These are phyloP conservation scores for Ataeniobius toweri DNA, from an alignment of 2,797 vertebrate species.

Conservation along the genomic window DNA sequence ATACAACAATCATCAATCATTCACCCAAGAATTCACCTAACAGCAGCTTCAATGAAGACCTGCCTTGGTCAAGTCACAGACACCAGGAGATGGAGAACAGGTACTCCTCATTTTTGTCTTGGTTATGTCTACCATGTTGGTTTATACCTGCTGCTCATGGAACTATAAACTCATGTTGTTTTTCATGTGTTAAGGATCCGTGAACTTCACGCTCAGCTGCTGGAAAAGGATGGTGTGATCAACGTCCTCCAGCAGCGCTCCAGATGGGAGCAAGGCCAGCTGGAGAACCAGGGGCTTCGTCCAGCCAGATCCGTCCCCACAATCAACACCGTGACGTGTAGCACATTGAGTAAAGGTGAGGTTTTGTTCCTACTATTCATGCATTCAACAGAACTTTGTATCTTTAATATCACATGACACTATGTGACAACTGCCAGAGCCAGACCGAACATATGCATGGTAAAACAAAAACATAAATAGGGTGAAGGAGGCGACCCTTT, in stretches of 20 bases:
- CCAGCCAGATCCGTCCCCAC: conserved; percentile 92
- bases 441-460: conserved; percentile 71
- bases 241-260: conserved; percentile 95
- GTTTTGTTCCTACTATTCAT: neutral
- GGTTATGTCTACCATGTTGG: rapidly evolving
- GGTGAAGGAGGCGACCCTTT: conserved; percentile 39
- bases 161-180: conserved; percentile 12
- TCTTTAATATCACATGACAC: conserved; percentile 42
- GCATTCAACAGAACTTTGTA: conserved; percentile 7
- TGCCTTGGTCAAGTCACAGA: conserved; percentile 85
- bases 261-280: conserved; percentile 83
- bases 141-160: neutral
- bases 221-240: conserved; percentile 96
- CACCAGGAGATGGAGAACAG: conserved; percentile 97
- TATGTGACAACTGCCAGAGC: conserved; percentile 69
- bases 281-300: conserved; percentile 84
- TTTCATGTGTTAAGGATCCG: conserved; percentile 83
- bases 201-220: conserved; percentile 90
- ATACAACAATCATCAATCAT: conserved; percentile 96
- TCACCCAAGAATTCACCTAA: conserved; percentile 92
- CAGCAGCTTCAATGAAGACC: conserved; percentile 92
- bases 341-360: conserved; percentile 80
- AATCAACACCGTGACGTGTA: conserved; percentile 71
- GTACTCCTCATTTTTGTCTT: conserved; percentile 59
- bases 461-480: conserved; percentile 58